Percentiles rank a stretch among this genome's conserved stretches.
These are phyloP conservation scores for Planiliza haematocheilus DNA, from an alignment of 2,113 vertebrate genomes.

Conservation along the genomic window DNA sequence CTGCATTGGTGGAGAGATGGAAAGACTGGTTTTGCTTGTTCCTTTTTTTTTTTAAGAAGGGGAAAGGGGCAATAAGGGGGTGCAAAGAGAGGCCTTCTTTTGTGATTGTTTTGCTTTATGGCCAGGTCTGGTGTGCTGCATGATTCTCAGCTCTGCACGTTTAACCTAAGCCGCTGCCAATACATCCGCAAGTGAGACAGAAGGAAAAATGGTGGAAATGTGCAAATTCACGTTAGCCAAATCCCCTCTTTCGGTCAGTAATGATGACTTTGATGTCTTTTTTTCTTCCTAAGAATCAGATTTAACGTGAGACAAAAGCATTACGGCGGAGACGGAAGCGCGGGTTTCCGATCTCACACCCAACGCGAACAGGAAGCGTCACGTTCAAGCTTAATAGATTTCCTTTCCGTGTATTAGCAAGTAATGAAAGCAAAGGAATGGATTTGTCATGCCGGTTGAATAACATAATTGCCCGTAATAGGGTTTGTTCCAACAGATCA, in stretches of 20 bases:
- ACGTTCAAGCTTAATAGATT: conserved; percentile 75
- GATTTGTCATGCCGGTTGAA: conserved; percentile 76
- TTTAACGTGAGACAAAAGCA: conserved; percentile 59
- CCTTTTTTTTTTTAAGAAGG: conserved; percentile 55
- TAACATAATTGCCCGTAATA: conserved; percentile 79
- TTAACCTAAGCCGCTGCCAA: conserved; percentile 6
- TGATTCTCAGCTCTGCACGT: conserved; percentile 22
- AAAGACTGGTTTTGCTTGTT: conserved; percentile 66
- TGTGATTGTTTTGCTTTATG: conserved; percentile 70
- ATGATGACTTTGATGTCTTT: conserved; percentile 31
- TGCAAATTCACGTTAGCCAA: conserved; percentile 2
- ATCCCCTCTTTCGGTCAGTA: conserved; percentile 23
- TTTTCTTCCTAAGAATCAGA: conserved; percentile 20
- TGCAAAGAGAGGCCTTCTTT: conserved; percentile 49
- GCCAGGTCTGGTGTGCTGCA: conserved; percentile 21
- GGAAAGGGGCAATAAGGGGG: conserved; percentile 52
- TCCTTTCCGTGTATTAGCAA: conserved; percentile 71
- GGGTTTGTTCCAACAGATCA: conserved; percentile 81
- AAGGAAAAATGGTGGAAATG: neutral
- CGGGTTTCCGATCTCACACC: conserved; percentile 73
- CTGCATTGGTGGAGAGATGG: conserved; percentile 76
- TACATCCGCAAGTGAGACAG: neutral
- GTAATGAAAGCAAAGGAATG: conserved; percentile 76
- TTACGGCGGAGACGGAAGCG: conserved; percentile 60
- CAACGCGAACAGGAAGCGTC: conserved; percentile 74